Conservation (phyloP, 1,140 invertebrate genomes). For the Aricia agestis region DNA sequence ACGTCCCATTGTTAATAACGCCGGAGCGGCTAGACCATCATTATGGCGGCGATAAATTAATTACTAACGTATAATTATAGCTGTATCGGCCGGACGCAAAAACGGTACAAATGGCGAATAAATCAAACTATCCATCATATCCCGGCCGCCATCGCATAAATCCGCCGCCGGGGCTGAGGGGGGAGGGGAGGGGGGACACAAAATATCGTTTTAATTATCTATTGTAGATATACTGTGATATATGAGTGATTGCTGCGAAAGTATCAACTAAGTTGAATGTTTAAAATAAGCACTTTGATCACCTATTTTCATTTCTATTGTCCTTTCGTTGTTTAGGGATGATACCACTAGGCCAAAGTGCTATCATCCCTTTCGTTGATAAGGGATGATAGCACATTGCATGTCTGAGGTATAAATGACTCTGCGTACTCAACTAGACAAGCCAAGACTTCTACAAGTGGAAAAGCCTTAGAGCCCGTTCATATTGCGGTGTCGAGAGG, state of each 20-base stretch:
- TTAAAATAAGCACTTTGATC: background rate
- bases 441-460: no score
- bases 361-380: no score
- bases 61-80: background rate
- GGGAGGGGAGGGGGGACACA: background rate
- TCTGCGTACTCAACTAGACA: no score
- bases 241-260: background rate
- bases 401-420: no score
- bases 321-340: no score
- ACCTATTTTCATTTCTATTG: no score
- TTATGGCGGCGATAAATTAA: background rate
- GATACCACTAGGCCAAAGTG: no score
- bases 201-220: conserved; percentile 4
- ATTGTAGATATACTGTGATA: conserved; percentile 1
- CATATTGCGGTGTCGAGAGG: no score
- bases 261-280: background rate
- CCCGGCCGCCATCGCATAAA: background rate
- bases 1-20: background rate
- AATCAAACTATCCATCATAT: conserved; percentile 1
- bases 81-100: background rate
- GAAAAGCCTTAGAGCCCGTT: no score
- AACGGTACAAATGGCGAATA: conserved; percentile 2
- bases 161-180: background rate
- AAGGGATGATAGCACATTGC: no score
- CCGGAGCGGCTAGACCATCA: background rate